Evolutionary conservation across 35 echinoderm and acorn worm species (phyloP).

Genomic region (Amphiura filiformis): DNA sequence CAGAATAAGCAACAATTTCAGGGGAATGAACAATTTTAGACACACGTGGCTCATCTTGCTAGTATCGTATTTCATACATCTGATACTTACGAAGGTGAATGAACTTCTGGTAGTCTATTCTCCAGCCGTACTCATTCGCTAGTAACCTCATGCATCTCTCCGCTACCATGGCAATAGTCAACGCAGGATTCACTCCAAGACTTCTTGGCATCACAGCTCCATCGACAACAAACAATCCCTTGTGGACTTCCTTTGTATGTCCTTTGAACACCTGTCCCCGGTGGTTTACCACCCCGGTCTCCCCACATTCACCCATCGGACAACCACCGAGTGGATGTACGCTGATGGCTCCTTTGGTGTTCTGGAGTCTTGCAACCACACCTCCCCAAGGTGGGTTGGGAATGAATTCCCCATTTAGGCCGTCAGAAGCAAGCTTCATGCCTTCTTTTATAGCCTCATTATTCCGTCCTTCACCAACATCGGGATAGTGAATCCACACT

Average conservation of each 20-base stretch:
- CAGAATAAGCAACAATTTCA: too few species aligned
- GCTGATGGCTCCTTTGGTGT: constrained; percentile 60
- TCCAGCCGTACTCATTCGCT: constrained; percentile 54
- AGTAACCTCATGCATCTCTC: constrained; percentile 77
- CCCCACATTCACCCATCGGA: constrained; percentile 61
- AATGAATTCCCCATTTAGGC: constrained; percentile 67
- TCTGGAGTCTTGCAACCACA: constrained; percentile 26
- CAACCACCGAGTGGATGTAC: constrained; percentile 83
- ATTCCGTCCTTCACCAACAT: constrained; percentile 58
- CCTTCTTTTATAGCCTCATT: constrained; percentile 33
- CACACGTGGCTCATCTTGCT: too few species aligned
- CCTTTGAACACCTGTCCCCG: constrained; percentile 60
- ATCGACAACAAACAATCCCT: constrained; percentile 72
- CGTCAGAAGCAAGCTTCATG: constrained; percentile 31
- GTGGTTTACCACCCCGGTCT: constrained; percentile 66
- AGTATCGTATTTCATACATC: too few species aligned
- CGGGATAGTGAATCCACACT: constrained; percentile 48
- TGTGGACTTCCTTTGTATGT: constrained; percentile 45
- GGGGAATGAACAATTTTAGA: too few species aligned
- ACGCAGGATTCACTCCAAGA: constrained; percentile 75
- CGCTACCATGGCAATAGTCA: constrained; percentile 66
- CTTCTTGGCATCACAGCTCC: constrained; percentile 73
- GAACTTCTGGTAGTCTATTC: constrained; percentile 55
- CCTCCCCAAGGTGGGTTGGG: constrained; percentile 71
- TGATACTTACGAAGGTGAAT: background rate